Evolutionary conservation across 2,888 invertebrate genomes (phyloP), one percentile per base, ranked within the genome.

Genomic region (Lampropteryx suffumata): DNA sequence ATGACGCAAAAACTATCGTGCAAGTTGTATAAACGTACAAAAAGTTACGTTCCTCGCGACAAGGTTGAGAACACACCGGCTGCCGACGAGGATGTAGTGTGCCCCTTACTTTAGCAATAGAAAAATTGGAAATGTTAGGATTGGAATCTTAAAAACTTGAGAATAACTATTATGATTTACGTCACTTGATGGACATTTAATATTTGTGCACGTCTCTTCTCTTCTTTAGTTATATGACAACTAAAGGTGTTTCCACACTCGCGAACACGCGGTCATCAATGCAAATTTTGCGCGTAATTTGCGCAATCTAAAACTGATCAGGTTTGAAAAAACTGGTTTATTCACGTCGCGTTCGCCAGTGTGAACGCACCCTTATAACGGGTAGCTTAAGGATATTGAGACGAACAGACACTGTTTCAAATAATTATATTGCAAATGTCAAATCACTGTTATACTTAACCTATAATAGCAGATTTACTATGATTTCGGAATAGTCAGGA

Each of bases 361-460:
- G 17, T 17, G 17, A 7, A 24, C 24, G 7, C 5, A 24, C 24
- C 24, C 6, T 24, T 24, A 7, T 24, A 14, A 29, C 27, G 13
- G 29, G 33, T 26, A 45, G 41, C 33, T 42, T n/a, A 29, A 65
- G 69, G 56, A 48, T 51, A 70, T 68, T 69, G 63, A 72, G 70
- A 73, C 66, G 59, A 72, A 64, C 39, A 53, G 59, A 62, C 52
- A 62, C 50, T 56, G 58, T 64, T 64, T 62, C 62, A 67, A 73
- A 67, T 44, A 59, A 49, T 67, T 74, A 74, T 79, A 79, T 76
- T 79, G 65, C 57, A 74, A 70, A 76, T 73, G 74, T 76, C 75
- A 79, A 75, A 77, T 64, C 65, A 67, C 65, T 69, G 64, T 65
- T 17, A 64, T 60, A 66, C 73, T 71, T 70, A 53, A 43, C 39